phyloP scores from a whole-genome alignment of 2,113 vertebrate genomes.

The Alethe diademata region DNA sequence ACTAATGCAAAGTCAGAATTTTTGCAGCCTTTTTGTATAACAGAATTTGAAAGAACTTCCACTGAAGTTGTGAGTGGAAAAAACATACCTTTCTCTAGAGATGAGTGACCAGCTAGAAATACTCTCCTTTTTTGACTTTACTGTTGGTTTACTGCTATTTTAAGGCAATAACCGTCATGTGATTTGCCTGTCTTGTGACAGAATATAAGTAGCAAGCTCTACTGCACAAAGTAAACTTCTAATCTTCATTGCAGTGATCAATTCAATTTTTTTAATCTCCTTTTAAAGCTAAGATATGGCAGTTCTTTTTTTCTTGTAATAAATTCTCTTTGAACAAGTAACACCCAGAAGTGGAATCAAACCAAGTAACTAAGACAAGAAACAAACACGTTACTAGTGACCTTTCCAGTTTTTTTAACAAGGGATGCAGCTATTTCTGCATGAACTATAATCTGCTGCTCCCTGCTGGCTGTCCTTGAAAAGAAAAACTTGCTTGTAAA shows the following conservation, averaged over 20 bases:
- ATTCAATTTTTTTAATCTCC: background rate
- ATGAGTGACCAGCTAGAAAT: background rate
- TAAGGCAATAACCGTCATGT: background rate
- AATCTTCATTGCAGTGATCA: background rate
- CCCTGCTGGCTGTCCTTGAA: constrained; percentile 35
- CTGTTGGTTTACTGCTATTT: background rate
- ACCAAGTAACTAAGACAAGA: background rate
- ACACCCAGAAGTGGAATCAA: background rate
- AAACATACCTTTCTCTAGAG: background rate
- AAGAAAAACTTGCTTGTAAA: background rate
- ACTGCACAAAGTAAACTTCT: background rate
- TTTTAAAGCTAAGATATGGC: background rate
- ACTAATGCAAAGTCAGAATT: background rate
- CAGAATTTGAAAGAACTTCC: background rate
- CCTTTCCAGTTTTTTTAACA: background rate
- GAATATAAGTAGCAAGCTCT: background rate
- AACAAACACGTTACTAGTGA: background rate
- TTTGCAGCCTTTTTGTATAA: background rate
- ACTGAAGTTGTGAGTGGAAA: background rate
- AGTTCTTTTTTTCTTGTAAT: background rate
- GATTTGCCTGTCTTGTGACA: background rate
- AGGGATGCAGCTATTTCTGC: background rate
- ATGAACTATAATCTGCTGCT: constrained; percentile 19
- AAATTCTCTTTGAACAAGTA: background rate
- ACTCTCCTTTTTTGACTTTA: background rate